Evolutionary conservation across 2,888 invertebrate species (phyloP).

Genomic region (Eretmocerus hayati): DNA sequence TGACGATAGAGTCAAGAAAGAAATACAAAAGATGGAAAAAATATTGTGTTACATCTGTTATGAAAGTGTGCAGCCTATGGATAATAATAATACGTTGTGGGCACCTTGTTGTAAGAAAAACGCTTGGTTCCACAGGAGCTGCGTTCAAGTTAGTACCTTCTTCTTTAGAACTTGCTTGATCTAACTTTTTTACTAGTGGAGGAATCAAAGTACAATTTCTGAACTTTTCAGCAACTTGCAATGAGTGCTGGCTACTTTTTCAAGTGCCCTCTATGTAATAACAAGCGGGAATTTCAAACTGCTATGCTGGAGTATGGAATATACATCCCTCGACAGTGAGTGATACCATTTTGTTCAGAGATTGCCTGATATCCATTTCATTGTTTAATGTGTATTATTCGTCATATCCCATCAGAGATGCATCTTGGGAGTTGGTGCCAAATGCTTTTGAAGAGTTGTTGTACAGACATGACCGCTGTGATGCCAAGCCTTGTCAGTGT

Average conservation of each 20-base stretch:
- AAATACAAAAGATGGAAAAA: slow-evolving; percentile 27
- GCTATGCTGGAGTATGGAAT: slow-evolving; percentile 63
- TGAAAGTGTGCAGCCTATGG: slow-evolving; percentile 50
- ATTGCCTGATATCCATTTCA: too few species aligned
- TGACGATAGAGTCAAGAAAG: slow-evolving; percentile 32
- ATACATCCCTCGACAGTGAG: slow-evolving; percentile 72
- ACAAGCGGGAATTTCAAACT: slow-evolving; percentile 57
- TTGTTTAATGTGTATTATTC: too few species aligned
- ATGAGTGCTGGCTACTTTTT: slow-evolving; percentile 72
- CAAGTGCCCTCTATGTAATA: slow-evolving; percentile 78
- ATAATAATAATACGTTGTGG: slow-evolving; percentile 52
- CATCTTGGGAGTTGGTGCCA: slow-evolving; percentile 73
- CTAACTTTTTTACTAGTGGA: too few species aligned
- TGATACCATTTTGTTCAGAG: too few species aligned
- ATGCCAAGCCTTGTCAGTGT: slow-evolving; percentile 55
- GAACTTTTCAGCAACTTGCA: slow-evolving; percentile 57
- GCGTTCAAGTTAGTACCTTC: slow-evolving; percentile 54
- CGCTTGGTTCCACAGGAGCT: slow-evolving; percentile 69
- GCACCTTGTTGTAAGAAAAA: slow-evolving; percentile 70
- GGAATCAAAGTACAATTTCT: too few species aligned
- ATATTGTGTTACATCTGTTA: slow-evolving; percentile 64
- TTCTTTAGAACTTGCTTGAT: too few species aligned
- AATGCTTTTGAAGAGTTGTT: slow-evolving; percentile 69
- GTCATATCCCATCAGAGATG: slow-evolving; percentile 60
- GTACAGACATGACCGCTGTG: slow-evolving; percentile 57